Base-by-base conservation (phyloP, 2,797 vertebrate genomes). In the Rhinatrema bivittatum region DNA sequence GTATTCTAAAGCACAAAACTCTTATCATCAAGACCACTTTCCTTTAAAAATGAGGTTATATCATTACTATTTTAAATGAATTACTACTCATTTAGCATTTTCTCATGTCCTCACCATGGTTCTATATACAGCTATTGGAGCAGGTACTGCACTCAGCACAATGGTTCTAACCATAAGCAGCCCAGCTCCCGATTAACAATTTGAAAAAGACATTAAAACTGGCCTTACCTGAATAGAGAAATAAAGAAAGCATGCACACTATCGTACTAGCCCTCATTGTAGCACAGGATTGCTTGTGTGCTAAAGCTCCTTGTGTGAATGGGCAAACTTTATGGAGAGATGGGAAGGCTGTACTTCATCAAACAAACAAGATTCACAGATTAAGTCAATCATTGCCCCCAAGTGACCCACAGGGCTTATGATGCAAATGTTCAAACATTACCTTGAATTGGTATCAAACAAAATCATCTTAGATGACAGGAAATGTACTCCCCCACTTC, bases 341-440 rank as follows among this genome's bases (percentile, higher is more conserved):
- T 33, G 25, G 23, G 34, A 27, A 26, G 52, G 28, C 45, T 70
- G 53, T 3, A 0, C 7, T 50, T 39, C 20, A 20, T 32, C 54
- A 29, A 61, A 40, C 41, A 65, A 53, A 54, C 2, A 20, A 54
- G 43, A 39, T 34, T 39, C 38, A 20, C 32, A 27, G 37, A 29
- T 27, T 26, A 25, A 43, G 74, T 81, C 78, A 79, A 79, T 79
- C 18, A 79, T 80, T 81, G 35, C 50, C 67, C n/a, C n/a, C 25
- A 4, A 1, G 29, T 19, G 14, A 19, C 32, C 61, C 29, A 29
- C 4, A n/a, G 39, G 44, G 63, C 19, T 35, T 1, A 1, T 5
- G 4, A 28, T 29, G 43, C 13, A 33, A 39, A 43, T 42, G 39
- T 48, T 33, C 40, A 72, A 74, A 69, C 54, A 65, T 57, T 39